Evolutionary conservation across 2,888 invertebrate genomes (phyloP).

Genomic region (Lepidocyrtinus sp.): DNA sequence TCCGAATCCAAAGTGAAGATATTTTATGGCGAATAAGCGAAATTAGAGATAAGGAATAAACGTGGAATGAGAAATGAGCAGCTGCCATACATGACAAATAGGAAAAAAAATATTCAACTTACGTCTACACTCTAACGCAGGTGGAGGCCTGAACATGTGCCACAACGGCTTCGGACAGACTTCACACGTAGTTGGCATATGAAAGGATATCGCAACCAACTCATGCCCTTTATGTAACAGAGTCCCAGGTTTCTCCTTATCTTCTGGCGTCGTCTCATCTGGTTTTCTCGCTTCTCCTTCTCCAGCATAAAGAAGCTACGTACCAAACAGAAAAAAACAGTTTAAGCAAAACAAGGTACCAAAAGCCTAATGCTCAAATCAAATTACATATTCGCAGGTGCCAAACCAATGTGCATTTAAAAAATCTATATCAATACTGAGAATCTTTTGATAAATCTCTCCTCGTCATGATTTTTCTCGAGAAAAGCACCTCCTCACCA

Average conservation of each 20-base stretch:
- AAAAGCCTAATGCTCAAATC: background rate
- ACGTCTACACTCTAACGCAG: slow-evolving; percentile 97
- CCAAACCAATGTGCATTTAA: background rate
- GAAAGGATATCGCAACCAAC: slow-evolving; percentile 95
- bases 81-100: no score
- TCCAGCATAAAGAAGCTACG: slow-evolving; percentile 93
- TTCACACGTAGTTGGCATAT: slow-evolving; percentile 98
- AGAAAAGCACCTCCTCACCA: no score
- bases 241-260: slow-evolving; percentile 77
- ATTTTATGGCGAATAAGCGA: background rate
- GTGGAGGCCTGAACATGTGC: slow-evolving; percentile 98
- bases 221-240: slow-evolving; percentile 93
- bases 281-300: slow-evolving; percentile 80
- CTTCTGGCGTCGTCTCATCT: slow-evolving; percentile 71
- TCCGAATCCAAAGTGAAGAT: no score
- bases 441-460: slow-evolving; percentile 30
- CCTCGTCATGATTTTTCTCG: slow-evolving; percentile 51
- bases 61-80: background rate
- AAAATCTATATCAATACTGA: slow-evolving; percentile 21
- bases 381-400: background rate
- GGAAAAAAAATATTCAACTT: no score
- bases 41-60: background rate
- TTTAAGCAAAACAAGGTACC: no score
- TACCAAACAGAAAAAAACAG: slow-evolving; percentile 18
- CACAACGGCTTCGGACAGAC: slow-evolving; percentile 97